A percentile compares a stretch with the other conserved stretches of the same genome.
These are phyloP conservation scores for Drosophila leontia DNA, from an alignment of 1,140 invertebrate genomes.

Conservation along the genomic window DNA sequence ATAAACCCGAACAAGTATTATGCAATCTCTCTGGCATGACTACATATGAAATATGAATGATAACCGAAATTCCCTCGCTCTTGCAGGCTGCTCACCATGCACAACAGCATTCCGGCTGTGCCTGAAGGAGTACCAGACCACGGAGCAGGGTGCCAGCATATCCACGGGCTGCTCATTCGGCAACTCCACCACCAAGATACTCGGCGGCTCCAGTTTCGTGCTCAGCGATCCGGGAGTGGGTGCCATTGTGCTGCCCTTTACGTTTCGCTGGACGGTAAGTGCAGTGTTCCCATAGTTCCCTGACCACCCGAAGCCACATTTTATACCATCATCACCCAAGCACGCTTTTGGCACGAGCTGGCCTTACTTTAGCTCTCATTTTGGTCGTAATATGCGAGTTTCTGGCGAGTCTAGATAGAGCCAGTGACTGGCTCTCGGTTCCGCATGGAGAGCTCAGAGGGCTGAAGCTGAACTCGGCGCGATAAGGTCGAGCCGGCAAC, in stretches of 20 bases:
- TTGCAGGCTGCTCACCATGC: conserved; percentile 87
- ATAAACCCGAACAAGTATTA: conserved; percentile 18
- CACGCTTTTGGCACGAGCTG: conserved; percentile 78
- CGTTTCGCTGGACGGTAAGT: conserved; percentile 96
- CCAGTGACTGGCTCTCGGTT: conserved; percentile 28
- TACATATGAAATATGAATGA: conserved; percentile 2
- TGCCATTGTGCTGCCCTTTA: conserved; percentile 93
- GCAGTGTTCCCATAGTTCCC: conserved; percentile 16
- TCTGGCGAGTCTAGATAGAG: conserved; percentile 27
- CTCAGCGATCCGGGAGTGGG: conserved; percentile 91
- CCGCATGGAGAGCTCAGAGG: conserved; percentile 37
- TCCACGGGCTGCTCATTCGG: conserved; percentile 94
- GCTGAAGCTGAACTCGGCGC: conserved; percentile 29
- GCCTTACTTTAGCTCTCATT: conserved; percentile 21
- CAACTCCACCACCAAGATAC: conserved; percentile 92
- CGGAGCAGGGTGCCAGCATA: conserved; percentile 86
- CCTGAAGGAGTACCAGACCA: conserved; percentile 96
- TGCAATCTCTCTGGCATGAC: conserved; percentile 26
- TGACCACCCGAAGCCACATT: not conserved
- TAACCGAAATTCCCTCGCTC: conserved; percentile 17
- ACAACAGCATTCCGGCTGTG: conserved; percentile 94
- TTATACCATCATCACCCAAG: conserved; percentile 1
- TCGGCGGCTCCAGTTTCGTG: conserved; percentile 95
- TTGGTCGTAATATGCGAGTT: conserved; percentile 14
- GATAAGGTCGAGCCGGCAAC: conserved; percentile 48